Percentiles rank a stretch among this genome's conserved stretches.
Conservation (phyloP, 1,140 invertebrate species). For the Cephus cinctus region DNA sequence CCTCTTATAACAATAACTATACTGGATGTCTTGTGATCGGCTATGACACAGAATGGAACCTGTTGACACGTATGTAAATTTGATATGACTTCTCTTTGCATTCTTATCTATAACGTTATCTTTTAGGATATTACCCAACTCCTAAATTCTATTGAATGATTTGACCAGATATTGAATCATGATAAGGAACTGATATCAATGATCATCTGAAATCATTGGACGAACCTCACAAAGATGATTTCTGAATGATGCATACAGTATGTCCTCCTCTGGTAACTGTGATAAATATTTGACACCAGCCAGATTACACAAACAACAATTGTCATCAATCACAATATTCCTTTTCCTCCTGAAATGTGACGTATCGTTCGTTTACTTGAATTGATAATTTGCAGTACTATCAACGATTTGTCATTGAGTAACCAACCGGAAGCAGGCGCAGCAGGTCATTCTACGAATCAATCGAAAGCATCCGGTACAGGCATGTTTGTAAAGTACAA, state of each 20-base stretch:
- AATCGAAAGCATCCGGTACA: constrained; percentile 75
- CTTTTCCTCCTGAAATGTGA: constrained; percentile 60
- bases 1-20: constrained; percentile 86
- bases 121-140: too few species aligned
- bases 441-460: constrained; percentile 68
- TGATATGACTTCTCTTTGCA: too few species aligned
- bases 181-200: too few species aligned
- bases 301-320: constrained; percentile 87
- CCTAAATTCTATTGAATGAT: too few species aligned
- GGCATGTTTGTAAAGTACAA: constrained; percentile 74
- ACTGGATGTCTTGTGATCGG: constrained; percentile 77
- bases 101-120: too few species aligned
- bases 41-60: constrained; percentile 85
- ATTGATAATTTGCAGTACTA: background rate
- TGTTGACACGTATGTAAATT: too few species aligned
- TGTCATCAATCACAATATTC: constrained; percentile 76
- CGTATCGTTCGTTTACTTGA: background rate
- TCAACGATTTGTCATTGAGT: background rate
- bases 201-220: too few species aligned
- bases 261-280: constrained; percentile 72
- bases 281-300: constrained; percentile 80
- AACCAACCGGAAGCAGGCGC: constrained; percentile 70
- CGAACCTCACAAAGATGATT: constrained; percentile 86
- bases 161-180: too few species aligned
- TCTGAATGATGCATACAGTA: constrained; percentile 83